A percentile compares a stretch with the other conserved stretches of the same genome.
Conservation (phyloP, 2,113 vertebrate genomes). For the Climacteris rufus region DNA sequence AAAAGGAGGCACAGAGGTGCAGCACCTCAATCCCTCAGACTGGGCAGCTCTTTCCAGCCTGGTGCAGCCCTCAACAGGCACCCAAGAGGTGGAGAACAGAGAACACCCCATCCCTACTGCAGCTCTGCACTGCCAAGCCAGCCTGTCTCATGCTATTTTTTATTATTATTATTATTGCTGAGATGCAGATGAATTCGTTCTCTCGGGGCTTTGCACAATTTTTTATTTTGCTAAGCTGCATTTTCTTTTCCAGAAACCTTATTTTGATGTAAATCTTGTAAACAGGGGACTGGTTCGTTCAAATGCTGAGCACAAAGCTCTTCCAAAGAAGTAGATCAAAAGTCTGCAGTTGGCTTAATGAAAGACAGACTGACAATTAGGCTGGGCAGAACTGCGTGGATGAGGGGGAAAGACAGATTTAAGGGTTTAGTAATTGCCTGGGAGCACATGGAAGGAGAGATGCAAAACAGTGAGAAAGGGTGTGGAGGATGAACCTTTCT, state of each 20-base stretch:
- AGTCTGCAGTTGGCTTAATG: conserved; percentile 23
- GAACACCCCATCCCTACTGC: not conserved
- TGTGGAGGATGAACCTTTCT: not conserved
- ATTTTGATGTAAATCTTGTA: conserved; percentile 60
- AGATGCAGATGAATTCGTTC: conserved; percentile 16
- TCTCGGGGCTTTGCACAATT: conserved; percentile 21
- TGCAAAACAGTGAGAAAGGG: not conserved
- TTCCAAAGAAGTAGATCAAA: conserved; percentile 19
- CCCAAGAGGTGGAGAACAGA: not conserved
- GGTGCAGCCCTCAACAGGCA: accelerated
- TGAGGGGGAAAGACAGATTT: not conserved
- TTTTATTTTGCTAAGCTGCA: conserved; percentile 51
- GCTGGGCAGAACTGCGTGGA: not conserved
- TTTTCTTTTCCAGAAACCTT: conserved; percentile 39
- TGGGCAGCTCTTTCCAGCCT: not conserved
- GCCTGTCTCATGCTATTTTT: not conserved
- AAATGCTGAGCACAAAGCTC: conserved; percentile 11
- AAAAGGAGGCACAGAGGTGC: not conserved
- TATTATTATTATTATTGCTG: not conserved
- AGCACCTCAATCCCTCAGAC: not conserved
- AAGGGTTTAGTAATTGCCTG: not conserved
- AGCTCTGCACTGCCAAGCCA: not conserved
- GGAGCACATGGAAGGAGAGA: not conserved
- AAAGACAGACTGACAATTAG: conserved; percentile 19
- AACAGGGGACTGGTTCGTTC: conserved; percentile 28